A percentile compares a stretch with the other conserved stretches of the same genome.
These are phyloP conservation scores for Muscidifurax raptorellus DNA, from an alignment of 1,140 invertebrate species.

Conservation along the genomic window DNA sequence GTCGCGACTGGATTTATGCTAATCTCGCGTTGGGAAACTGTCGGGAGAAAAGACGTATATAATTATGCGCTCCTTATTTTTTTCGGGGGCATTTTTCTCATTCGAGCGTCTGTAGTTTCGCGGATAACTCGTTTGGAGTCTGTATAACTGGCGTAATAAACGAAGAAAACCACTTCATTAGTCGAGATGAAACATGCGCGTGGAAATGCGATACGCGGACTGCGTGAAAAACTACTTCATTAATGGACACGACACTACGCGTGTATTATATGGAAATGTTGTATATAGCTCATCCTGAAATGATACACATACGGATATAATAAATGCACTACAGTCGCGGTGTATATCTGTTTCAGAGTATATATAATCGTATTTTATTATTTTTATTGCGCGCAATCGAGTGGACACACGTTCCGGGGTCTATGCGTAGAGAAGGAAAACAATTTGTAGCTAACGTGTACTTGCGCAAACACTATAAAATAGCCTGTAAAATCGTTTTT, in stretches of 20 bases:
- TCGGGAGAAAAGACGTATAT: not conserved
- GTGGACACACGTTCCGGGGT: not conserved
- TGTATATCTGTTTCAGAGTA: not conserved
- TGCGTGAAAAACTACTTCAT: conserved; percentile 24
- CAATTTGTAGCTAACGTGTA: not conserved
- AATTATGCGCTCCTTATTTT: conserved; percentile 7
- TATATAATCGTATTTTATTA: too few relatives aligned
- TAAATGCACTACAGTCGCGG: too few relatives aligned
- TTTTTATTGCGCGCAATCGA: too few relatives aligned
- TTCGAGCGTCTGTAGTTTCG: not conserved
- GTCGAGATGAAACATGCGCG: not conserved
- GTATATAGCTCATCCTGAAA: not conserved
- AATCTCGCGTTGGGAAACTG: conserved; percentile 17
- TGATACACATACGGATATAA: conserved; percentile 8
- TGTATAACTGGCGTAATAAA: not conserved
- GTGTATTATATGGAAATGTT: conserved; percentile 37
- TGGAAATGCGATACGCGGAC: too few relatives aligned
- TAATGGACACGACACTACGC: conserved; percentile 17
- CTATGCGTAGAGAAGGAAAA: not conserved
- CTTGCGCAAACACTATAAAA: not conserved
- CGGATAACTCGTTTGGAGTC: not conserved
- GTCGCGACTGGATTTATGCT: conserved; percentile 5
- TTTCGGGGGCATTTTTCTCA: not conserved
- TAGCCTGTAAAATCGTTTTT: not conserved
- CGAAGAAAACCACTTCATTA: conserved; percentile 8